Percentiles rank a stretch among this genome's conserved stretches.
Evolutionary conservation across 2,888 invertebrate genomes (phyloP).

Genomic region (Rhagonycha lutea): DNA sequence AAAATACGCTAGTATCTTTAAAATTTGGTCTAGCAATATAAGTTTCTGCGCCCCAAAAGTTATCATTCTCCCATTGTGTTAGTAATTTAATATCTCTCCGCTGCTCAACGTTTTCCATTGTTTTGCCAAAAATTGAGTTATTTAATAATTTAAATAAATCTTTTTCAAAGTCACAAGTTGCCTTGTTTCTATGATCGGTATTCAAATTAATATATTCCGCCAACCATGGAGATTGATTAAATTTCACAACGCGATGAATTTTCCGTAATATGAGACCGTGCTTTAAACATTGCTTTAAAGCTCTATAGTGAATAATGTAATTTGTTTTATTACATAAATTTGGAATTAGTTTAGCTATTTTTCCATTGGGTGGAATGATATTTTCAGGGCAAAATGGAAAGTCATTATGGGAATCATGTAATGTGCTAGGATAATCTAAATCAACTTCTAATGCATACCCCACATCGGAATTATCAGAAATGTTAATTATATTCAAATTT

Average conservation of each 20-base stretch:
- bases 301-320: constrained; percentile 42
- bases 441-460: constrained; percentile 46
- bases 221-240: constrained; percentile 45
- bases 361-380: constrained; percentile 24
- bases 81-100: constrained; percentile 45
- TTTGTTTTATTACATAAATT: constrained; percentile 36
- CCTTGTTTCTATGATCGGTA: constrained; percentile 33
- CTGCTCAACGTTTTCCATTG: constrained; percentile 52
- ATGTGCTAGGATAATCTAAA: constrained; percentile 20
- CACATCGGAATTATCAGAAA: not conserved
- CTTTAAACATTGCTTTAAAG: constrained; percentile 41
- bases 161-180: constrained; percentile 47
- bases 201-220: constrained; percentile 45
- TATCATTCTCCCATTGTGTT: constrained; percentile 35
- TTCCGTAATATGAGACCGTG: constrained; percentile 40
- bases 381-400: constrained; percentile 40
- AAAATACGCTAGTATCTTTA: constrained; percentile 41
- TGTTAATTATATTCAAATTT: not conserved
- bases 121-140: constrained; percentile 50
- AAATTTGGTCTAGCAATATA: constrained; percentile 45
- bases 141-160: constrained; percentile 51
- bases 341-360: constrained; percentile 35
- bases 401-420: constrained; percentile 42
- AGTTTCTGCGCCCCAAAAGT: constrained; percentile 42
- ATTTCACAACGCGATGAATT: constrained; percentile 42